phyloP scores from a whole-genome alignment of 2,113 vertebrate species.

The Ochotona princeps region DNA sequence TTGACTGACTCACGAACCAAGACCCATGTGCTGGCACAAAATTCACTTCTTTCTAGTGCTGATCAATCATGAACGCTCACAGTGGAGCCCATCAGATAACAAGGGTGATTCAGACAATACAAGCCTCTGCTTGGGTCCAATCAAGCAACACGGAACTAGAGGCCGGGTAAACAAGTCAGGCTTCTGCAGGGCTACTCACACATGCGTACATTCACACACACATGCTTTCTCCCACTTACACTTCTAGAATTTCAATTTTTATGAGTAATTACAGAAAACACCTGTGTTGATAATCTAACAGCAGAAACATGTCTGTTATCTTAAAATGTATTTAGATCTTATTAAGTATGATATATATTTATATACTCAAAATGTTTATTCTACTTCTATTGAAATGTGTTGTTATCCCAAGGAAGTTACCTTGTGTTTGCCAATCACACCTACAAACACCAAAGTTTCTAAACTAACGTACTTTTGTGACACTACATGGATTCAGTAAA shows the following conservation, averaged over 20 bases:
- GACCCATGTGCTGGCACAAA: neutral
- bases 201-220: neutral
- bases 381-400: slow-evolving; percentile 38
- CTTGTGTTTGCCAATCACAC: slow-evolving; percentile 49
- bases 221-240: neutral
- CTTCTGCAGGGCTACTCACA: neutral
- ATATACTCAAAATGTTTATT: slow-evolving; percentile 10
- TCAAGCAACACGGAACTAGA: neutral
- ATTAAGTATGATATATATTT: neutral
- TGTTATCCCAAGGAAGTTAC: slow-evolving; percentile 2
- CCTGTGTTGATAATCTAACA: slow-evolving; percentile 8
- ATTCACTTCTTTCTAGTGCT: neutral
- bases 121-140: neutral
- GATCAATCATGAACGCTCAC: neutral
- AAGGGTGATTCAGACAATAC: neutral
- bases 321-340: slow-evolving; percentile 30
- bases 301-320: slow-evolving; percentile 37
- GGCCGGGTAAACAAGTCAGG: neutral
- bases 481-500: slow-evolving; percentile 54
- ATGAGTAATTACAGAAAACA: slow-evolving; percentile 26
- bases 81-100: neutral
- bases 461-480: slow-evolving; percentile 56
- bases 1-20: neutral
- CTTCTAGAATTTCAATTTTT: slow-evolving; percentile 34
- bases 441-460: slow-evolving; percentile 53